Base-by-base conservation (phyloP, 1,140 invertebrate species). In the Brachionus sp. region DNA sequence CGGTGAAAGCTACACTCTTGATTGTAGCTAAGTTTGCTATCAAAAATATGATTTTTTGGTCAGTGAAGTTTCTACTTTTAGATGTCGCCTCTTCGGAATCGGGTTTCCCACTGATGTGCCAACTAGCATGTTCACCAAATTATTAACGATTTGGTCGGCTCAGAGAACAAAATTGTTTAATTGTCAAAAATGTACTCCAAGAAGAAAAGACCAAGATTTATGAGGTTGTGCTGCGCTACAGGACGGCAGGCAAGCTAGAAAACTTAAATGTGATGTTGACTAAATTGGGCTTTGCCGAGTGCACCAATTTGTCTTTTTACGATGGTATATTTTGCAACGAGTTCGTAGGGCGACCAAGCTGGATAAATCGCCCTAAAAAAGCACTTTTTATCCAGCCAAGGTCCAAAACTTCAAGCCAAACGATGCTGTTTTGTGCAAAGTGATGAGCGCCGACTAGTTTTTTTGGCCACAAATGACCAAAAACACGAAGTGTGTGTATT, bases 181-280 rank as follows among this genome's bases (percentile, higher is more conserved):
- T 16, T 44, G 39, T 75, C 37, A 75, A 75, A 75, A 46, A 75
- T 75, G 19, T n/a, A 19, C 10, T 75, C 9, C 16, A 44, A 9
- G 70, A 75, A 12, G n/a, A 23, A 5, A 75, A 75, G 10, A 33
- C 19, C 23, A 44, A 44, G 9, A n/a, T 3, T 23, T 44, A 75
- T 75, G 70, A 75, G 25, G 25, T 75, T 25, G 42, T 75, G 3
- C 12, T 75, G 5, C n/a, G 70, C n/a, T 75, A 33, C 25, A 12
- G 29, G 1, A 2, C 3, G 19, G 39, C n/a, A 13, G 25, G 12
- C 10, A 75, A 75, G n/a, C 12, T 44, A 10, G 42, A 39, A 25
- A 75, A 75, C n/a, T 44, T 75, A 19, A 75, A 75, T 75, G 70
- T 75, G 2, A 44, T 44, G 37, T 46, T 75, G 39, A 75, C 70